Evolutionary conservation across 2,888 invertebrate genomes (phyloP), one percentile per base, ranked within the genome.

Genomic region (Drepana falcataria): DNA sequence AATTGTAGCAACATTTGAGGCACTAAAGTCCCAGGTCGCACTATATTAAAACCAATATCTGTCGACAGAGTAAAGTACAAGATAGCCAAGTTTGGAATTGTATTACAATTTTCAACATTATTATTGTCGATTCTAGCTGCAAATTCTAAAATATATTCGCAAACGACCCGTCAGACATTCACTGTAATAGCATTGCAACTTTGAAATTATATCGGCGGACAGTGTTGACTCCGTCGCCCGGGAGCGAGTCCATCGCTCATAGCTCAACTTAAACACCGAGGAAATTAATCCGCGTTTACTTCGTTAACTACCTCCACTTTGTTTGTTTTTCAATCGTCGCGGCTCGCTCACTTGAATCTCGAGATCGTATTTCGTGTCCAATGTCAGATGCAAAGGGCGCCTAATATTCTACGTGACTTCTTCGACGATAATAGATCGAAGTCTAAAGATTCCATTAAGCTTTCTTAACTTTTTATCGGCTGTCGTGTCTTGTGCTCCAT

Each of bases 321-420:
- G 68, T 74, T 73, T 76, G 70, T 73, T 80, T 79, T 78, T 71
- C 71, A 65, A 75, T 75, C 65, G 64, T 64, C 53, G 56, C 54
- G 62, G 63, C 64, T 61, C 58, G 63, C 65, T 75, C 74, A 71
- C 64, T 80, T 76, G 55, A 55, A 67, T 68, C 69, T 64, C 59
- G 63, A 69, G 69, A 74, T 77, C 73, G 70, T 69, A 66, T 75
- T 74, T 71, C 66, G 71, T 65, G 66, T 71, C 67, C 58, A 70
- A 68, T 68, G 67, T 70, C 69, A 60, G 65, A 64, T 63, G 68
- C 64, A 71, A 79, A 78, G 70, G 73, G 75, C 78, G 65, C 76
- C 78, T 85, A 84, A 88, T 89, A 87, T 85, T 86, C 79, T 89
- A 88, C 89, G 89, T 88, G 89, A 89, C 88, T 83, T 72, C 71